Conservation (phyloP, 2,113 vertebrate species). For the Aphelocoma coerulescens region DNA sequence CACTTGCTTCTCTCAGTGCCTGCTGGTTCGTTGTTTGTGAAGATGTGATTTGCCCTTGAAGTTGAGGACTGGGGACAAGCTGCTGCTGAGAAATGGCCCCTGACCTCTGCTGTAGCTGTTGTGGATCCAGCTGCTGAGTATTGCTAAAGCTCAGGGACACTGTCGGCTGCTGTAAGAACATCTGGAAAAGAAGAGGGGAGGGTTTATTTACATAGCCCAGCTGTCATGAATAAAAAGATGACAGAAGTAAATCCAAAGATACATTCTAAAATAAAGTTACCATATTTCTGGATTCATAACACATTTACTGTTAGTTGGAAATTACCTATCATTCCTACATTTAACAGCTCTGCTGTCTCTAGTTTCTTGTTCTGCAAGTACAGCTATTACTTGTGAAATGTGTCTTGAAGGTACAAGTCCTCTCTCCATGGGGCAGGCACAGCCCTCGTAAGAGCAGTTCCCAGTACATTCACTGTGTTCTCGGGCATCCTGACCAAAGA, state of each 20-base stretch:
- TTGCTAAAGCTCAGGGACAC: conserved; percentile 70
- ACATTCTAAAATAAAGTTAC: neutral
- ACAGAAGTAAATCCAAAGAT: neutral
- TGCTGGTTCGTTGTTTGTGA: conserved; percentile 66
- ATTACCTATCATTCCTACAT: neutral
- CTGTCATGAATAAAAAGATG: neutral
- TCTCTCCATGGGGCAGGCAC: neutral
- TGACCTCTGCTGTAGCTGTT: conserved; percentile 62
- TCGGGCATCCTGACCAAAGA: neutral
- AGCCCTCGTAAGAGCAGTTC: neutral
- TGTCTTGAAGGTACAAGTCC: neutral
- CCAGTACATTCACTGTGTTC: neutral
- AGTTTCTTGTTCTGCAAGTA: neutral
- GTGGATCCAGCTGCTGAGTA: conserved; percentile 50
- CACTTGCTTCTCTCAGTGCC: conserved; percentile 62
- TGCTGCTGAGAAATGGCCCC: conserved; percentile 58
- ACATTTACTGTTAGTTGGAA: neutral
- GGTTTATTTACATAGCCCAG: neutral
- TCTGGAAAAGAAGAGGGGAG: conserved; percentile 54
- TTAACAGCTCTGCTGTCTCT: neutral
- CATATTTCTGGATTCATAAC: neutral
- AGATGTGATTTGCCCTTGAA: conserved; percentile 60
- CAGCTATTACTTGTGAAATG: neutral
- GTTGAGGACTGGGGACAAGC: conserved; percentile 56
- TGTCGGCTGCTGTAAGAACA: conserved; percentile 72